phyloP scores from a whole-genome alignment of 2,797 vertebrate species.

The Meriones psammophilus region DNA sequence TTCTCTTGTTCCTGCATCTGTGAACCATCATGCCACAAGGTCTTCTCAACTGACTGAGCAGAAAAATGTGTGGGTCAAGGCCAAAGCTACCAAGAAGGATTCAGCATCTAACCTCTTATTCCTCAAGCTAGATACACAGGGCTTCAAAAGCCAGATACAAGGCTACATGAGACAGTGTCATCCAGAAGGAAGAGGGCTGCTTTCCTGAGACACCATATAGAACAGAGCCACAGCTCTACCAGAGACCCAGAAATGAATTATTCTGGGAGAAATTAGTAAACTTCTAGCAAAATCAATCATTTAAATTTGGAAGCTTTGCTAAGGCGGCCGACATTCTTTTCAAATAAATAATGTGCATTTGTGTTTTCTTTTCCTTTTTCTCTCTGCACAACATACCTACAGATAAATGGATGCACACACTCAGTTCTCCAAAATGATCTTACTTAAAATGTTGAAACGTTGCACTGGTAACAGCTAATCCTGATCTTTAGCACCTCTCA shows the following conservation, averaged over 20 bases:
- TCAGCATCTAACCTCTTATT: background rate
- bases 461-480: background rate
- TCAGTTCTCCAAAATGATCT: background rate
- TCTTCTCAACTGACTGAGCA: background rate
- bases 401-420: background rate
- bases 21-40: background rate
- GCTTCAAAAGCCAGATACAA: background rate
- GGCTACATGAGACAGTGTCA: background rate
- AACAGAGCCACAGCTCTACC: background rate
- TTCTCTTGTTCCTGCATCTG: background rate
- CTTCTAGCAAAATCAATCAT: background rate
- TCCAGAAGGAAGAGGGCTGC: background rate
- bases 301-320: background rate
- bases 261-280: background rate
- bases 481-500: background rate
- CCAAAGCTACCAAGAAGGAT: background rate
- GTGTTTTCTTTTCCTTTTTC: background rate
- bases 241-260: background rate
- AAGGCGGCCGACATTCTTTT: background rate
- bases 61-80: background rate
- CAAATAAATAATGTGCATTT: background rate
- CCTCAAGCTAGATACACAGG: background rate
- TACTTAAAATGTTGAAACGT: constrained; percentile 6
- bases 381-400: background rate
- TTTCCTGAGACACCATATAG: background rate